A percentile compares a stretch with the other conserved stretches of the same genome.
These are phyloP conservation scores for Larimichthys polyactis DNA, from an alignment of 2,113 vertebrate genomes.

Conservation along the genomic window DNA sequence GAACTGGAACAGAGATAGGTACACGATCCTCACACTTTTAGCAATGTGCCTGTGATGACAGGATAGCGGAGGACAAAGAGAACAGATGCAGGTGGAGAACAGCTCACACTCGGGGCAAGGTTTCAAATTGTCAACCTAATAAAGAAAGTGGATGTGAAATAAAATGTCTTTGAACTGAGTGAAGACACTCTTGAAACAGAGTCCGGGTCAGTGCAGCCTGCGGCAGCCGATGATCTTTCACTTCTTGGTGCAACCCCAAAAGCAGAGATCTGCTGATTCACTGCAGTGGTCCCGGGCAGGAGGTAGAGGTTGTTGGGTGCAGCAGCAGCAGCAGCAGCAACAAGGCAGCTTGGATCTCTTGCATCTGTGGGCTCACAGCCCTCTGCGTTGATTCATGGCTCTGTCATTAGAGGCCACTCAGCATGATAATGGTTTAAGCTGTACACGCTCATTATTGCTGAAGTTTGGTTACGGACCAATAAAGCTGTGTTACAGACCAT, in stretches of 20 bases:
- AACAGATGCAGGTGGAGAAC: conserved; percentile 33
- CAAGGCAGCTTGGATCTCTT: conserved; percentile 50
- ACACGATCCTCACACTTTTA: conserved; percentile 6
- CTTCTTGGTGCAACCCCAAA: conserved; percentile 41
- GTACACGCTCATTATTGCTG: conserved; percentile 35
- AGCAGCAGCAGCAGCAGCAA: conserved; percentile 18
- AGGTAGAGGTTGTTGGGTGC: conserved; percentile 57
- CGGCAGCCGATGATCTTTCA: conserved; percentile 36
- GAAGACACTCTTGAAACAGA: conserved; percentile 28
- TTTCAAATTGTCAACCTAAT: conserved; percentile 33
- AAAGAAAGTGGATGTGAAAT: conserved; percentile 22
- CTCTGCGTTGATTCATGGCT: conserved; percentile 42
- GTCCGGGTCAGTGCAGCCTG: conserved; percentile 17
- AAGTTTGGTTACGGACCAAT: conserved; percentile 45
- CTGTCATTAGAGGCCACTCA: conserved; percentile 57
- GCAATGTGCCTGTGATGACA: conserved; percentile 12
- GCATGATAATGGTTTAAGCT: conserved; percentile 40
- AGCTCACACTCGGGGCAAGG: background rate
- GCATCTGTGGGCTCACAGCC: conserved; percentile 2
- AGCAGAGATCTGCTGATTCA: conserved; percentile 78
- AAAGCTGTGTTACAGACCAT: conserved; percentile 29
- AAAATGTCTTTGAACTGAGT: conserved; percentile 37
- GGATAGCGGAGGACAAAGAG: conserved; percentile 31
- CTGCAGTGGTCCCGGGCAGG: conserved; percentile 69
- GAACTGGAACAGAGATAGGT: conserved; percentile 37